Evolutionary conservation across 2,888 invertebrate genomes (phyloP), one percentile per base, ranked within the genome.

Genomic region (Liposcelis brunnea): DNA sequence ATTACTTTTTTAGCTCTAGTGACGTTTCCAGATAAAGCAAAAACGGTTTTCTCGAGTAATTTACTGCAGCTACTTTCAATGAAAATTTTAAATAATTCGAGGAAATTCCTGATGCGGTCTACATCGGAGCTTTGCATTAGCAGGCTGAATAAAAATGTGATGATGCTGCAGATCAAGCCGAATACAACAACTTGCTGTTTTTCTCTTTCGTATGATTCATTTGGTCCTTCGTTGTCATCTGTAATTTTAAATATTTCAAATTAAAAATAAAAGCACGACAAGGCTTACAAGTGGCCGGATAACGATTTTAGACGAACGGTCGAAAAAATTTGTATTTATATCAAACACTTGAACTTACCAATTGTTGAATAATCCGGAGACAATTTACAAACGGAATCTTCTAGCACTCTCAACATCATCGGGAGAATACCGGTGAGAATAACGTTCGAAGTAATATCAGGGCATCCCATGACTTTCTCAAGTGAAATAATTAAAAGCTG

Each of bases 401-500:
- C 75, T 12, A 75, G 55, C 34, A 76, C 58, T 49, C 72, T 61
- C 7, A 75, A 59, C 35, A 74, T 64, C 69, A 74, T 71, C 2
- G 75, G 75, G n/a, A 76, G 53, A 19, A 73, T 65, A 0, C 75
- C 75, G 53, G 70, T 71, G 52, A 71, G 70, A 37, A 74, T 72
- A 2, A 74, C 61, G 2, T 61, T 59, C 44, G 70, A 70, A 34
- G 69, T 68, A 7, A 66, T 56, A 12, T 52, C 53, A 6, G 50
- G 44, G 8, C 46, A 46, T 12, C 47, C 37, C 11, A 70, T 58
- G 0, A 72, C 70, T 51, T 70, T 69, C 49, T 75, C 72, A 45
- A 76, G 53, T 0, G 74, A 67, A 7, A 68, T 68, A 15, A 75
- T 64, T 48, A 76, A 64, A 1, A 76, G 59, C 51, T 71, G 70